A percentile compares a stretch with the other conserved stretches of the same genome.
Conservation (phyloP, 1,140 invertebrate genomes). For the Panagrolaimus sp. region DNA sequence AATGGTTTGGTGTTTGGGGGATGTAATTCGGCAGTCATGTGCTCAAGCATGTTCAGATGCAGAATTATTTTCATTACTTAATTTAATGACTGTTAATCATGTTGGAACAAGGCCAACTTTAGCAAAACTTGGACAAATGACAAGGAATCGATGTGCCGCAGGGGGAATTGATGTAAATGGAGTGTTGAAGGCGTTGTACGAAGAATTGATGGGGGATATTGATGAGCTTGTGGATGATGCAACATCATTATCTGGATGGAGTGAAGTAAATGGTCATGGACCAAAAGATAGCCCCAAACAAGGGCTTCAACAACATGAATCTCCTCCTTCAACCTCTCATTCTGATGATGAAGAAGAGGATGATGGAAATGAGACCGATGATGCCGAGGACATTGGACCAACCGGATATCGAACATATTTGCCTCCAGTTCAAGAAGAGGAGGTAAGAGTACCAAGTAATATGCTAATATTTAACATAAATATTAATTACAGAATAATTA, state of each 20-base stretch:
- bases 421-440: too few relatives aligned
- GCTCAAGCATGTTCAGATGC: slow-evolving; percentile 29
- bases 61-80: slow-evolving; percentile 33
- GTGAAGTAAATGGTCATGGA: neutral
- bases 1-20: slow-evolving; percentile 41
- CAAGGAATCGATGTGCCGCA: slow-evolving; percentile 27
- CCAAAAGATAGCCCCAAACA: too few relatives aligned
- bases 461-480: too few relatives aligned
- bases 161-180: slow-evolving; percentile 18
- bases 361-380: neutral
- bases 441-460: too few relatives aligned
- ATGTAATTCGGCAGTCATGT: slow-evolving; percentile 24
- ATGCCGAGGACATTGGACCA: neutral
- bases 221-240: slow-evolving; percentile 31
- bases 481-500: too few relatives aligned
- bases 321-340: neutral
- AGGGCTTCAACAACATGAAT: too few relatives aligned
- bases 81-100: slow-evolving; percentile 43
- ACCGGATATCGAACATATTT: too few relatives aligned
- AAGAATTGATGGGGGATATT: slow-evolving; percentile 42
- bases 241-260: neutral
- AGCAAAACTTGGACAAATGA: slow-evolving; percentile 40
- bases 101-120: slow-evolving; percentile 37
- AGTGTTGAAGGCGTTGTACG: slow-evolving; percentile 28
- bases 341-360: neutral